A percentile compares a stretch with the other conserved stretches of the same genome.
These are phyloP conservation scores for Lamprologus sp. DNA, from an alignment of 2,113 vertebrate species.

Conservation along the genomic window DNA sequence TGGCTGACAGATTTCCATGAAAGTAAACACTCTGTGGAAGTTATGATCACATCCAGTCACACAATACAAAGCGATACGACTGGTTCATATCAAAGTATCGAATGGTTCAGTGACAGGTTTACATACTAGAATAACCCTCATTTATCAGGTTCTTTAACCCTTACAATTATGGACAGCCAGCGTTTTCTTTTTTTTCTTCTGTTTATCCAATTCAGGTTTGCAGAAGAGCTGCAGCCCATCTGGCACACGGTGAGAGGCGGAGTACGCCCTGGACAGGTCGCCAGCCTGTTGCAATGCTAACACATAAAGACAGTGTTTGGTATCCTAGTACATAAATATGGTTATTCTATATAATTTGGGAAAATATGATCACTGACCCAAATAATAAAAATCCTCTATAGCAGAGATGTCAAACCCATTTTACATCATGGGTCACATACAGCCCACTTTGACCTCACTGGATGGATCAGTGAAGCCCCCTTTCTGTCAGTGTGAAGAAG, in stretches of 20 bases:
- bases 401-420: not conserved
- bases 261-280: not conserved
- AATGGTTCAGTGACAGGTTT: not conserved
- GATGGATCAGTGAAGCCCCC: not conserved
- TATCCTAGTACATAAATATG: not conserved
- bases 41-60: not conserved
- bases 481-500: not conserved
- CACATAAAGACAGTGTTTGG: not conserved
- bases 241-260: not conserved
- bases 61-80: not conserved
- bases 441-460: not conserved
- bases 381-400: not conserved
- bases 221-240: not conserved
- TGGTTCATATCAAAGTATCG: rapidly evolving
- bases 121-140: not conserved
- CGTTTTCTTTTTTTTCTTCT: not conserved
- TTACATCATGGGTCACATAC: not conserved
- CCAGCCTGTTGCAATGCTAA: not conserved
- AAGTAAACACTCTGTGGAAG: not conserved
- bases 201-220: rapidly evolving
- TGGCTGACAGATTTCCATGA: not conserved
- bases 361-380: not conserved
- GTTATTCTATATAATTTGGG: not conserved
- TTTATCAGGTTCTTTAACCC: not conserved
- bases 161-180: not conserved